Base-by-base conservation (phyloP, 2,113 vertebrate genomes). In the Cheilinus undulatus region DNA sequence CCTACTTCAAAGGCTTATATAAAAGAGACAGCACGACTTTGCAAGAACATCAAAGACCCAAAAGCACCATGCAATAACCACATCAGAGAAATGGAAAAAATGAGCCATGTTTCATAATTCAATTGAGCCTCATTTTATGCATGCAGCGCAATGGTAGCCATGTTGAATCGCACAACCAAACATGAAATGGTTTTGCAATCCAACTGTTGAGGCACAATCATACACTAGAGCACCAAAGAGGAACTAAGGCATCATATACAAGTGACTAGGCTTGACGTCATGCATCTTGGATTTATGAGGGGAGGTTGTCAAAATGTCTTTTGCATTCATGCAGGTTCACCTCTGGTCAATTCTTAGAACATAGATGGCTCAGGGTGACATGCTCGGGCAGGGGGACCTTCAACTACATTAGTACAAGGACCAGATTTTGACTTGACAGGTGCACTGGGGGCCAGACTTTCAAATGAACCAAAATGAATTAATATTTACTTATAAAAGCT, bases 21-120 rank as follows among this genome's bases (percentile, higher is more conserved):
- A 78, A 84, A 87, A 82, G 78, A 79, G 73, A 88, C 64, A 74
- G 79, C 34, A 67, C 64, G 27, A 86, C 73, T 79, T 87, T 82
- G 77, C 74, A 71, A 73, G 53, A 82, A 87, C 87, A 87, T 91
- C 90, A 90, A 89, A 90, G 84, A 77, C n/a, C 74, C 32, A 24
- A 63, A 84, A 57, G 73, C 78, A 87, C 79, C 77, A 74, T 78
- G 85, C 85, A 88, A 87, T 85, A 85, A 75, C 66, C 58, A 80
- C 84, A 87, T 86, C 79, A 82, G 74, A 90, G 83, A 52, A 57
- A 36, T 28, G 26, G 42, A 0, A 48, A 30, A 72, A 54, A 65
- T 27, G 38, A 58, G 40, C 23, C 36, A n/a, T 49, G 52, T 76
- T 88, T 61, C 53, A 72, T 58, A 72, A 76, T 84, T 88, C 82